Conservation (phyloP, 92 coral and sea anemone genomes). For the Palythoa grandiflora region DNA sequence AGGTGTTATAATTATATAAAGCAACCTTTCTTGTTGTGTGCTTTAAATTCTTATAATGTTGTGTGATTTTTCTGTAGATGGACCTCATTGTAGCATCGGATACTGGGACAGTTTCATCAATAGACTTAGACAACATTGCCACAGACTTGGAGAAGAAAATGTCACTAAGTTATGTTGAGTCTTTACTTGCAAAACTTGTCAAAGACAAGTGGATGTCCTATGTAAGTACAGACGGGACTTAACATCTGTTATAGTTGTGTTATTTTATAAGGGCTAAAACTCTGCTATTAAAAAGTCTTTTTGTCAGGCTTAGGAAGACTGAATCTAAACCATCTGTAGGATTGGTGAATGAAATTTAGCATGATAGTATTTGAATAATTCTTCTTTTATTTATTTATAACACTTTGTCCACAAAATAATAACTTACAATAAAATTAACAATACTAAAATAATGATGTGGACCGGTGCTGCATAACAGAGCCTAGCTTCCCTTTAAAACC, state of each 20-base stretch:
- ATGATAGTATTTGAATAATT: too few species aligned
- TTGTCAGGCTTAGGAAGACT: too few species aligned
- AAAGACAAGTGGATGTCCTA: constrained; percentile 82
- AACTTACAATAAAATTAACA: too few species aligned
- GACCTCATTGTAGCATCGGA: constrained; percentile 83
- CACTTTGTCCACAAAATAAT: too few species aligned
- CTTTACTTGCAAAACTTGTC: constrained; percentile 69
- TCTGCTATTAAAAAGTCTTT: too few species aligned
- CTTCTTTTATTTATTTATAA: too few species aligned
- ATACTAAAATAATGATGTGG: too few species aligned
- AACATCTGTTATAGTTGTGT: neutral
- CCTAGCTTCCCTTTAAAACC: too few species aligned
- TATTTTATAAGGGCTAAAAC: neutral
- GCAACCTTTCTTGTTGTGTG: neutral
- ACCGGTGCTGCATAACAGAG: too few species aligned
- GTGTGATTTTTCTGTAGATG: constrained; percentile 60
- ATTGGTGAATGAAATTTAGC: too few species aligned
- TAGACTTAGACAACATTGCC: constrained; percentile 74
- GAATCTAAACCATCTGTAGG: too few species aligned
- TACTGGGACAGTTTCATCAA: constrained; percentile 86
- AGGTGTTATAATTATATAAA: too few species aligned
- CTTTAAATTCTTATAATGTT: neutral
- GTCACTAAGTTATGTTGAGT: constrained; percentile 80
- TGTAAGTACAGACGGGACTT: constrained; percentile 38
- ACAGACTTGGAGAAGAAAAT: constrained; percentile 87